Percentiles rank a stretch among this genome's conserved stretches.
phyloP scores from a whole-genome alignment of 2,797 vertebrate species.

The Leucoraja ocellata region DNA sequence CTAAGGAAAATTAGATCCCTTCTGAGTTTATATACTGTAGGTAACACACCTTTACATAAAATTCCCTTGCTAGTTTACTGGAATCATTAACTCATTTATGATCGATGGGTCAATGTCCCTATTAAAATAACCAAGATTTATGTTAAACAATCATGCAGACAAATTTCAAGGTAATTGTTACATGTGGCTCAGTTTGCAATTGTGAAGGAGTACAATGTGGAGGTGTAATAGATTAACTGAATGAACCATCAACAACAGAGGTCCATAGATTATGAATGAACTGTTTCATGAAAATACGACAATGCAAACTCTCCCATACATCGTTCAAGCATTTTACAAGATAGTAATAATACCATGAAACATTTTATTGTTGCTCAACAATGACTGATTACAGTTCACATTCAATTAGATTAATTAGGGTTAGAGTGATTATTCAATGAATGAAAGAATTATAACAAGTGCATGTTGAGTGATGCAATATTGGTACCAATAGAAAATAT shows the following conservation, averaged over 20 bases:
- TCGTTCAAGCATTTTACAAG: no score
- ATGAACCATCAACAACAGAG: background rate
- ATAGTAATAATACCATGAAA: no score
- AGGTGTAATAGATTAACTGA: background rate
- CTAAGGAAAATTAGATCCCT: background rate
- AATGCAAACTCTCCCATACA: no score
- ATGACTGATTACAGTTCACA: no score
- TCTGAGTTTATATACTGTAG: background rate
- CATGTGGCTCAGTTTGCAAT: background rate
- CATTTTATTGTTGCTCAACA: no score
- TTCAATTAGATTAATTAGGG: no score
- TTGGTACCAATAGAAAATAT: no score
- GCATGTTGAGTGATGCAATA: no score
- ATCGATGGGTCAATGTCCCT: background rate
- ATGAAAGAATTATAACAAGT: no score
- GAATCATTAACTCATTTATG: background rate
- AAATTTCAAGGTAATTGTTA: background rate
- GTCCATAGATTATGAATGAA: no score
- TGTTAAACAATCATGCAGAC: background rate
- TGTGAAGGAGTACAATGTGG: background rate
- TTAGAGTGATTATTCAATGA: no score
- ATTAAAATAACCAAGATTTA: background rate
- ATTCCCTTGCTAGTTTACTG: background rate
- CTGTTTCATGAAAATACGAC: no score
- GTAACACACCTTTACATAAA: background rate